Conservation (phyloP, 2,888 invertebrate genomes). For the Metallyticus violacea region DNA sequence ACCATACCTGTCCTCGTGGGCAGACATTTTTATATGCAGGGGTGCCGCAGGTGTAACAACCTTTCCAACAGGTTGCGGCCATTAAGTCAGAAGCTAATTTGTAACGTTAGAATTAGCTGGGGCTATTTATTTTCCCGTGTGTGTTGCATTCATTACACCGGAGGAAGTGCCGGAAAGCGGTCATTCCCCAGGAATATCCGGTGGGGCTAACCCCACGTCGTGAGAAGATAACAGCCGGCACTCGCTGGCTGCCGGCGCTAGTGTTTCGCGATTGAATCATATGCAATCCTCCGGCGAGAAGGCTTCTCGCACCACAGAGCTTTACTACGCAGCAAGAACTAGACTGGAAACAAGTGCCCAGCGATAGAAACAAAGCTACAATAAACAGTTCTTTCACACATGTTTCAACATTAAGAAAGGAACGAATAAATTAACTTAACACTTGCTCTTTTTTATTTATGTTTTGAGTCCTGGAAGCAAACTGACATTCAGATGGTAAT, state of each 20-base stretch:
- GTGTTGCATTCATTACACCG: neutral
- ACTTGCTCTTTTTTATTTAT: no score
- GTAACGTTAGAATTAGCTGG: neutral
- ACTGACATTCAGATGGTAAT: no score
- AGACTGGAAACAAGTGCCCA: no score
- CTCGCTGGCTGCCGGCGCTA: neutral
- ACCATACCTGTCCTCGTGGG: neutral
- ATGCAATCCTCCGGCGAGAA: neutral
- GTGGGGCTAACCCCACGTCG: neutral
- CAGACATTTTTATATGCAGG: neutral
- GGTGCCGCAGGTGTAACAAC: neutral
- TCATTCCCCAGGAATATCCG: conserved; percentile 4
- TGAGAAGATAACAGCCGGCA: neutral
- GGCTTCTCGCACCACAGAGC: no score
- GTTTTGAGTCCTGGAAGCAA: no score
- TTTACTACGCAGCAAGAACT: no score
- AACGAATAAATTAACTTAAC: no score
- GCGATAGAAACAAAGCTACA: no score
- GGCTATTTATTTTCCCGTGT: neutral
- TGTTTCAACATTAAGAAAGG: no score
- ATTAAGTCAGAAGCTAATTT: neutral
- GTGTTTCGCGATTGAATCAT: neutral
- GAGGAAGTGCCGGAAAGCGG: conserved; percentile 1
- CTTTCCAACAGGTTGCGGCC: neutral
- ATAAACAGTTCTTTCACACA: no score